Evolutionary conservation across 2,113 vertebrate genomes (phyloP), one percentile per base, ranked within the genome.

Genomic region (Dicentrarchus labrax): DNA sequence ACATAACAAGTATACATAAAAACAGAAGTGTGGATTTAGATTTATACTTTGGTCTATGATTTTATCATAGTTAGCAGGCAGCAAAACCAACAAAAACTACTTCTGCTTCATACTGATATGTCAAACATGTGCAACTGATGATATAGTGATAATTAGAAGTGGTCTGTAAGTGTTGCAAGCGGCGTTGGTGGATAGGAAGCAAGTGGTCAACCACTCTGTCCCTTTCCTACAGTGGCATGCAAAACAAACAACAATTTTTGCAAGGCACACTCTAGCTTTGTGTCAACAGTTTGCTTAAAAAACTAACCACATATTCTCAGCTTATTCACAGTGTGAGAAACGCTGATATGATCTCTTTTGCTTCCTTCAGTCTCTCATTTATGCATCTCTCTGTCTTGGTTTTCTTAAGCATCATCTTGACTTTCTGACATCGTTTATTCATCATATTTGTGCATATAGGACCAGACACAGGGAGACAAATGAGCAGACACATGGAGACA

Each of bases 401-500:
- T 24, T 41, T 67, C 13, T 62, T 30, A 76, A 73, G 30, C 51
- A 72, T 72, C 69, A 30, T 85, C 54, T 87, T 87, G 66, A 82
- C 75, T 76, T 17, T 36, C 8, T 57, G 39, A 57, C 56, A 39
- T 72, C 16, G 5, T 84, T 82, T 90, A 19, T 36, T 77, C 77
- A 80, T 80, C 59, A 47, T 84, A 57, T 76, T 88, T 7, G 5
- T 5, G 3, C 68, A 84, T 79, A 78, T 62, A 60, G 39, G 38
- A 47, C 39, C 76, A 89, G 80, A 83, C 88, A 43, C 10, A 39
- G 0, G 3, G 82, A 87, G 69, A 87, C 86, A 66, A 73, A 84
- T 43, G 57, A 48, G 60, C 39, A 86, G 60, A 88, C 60, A 19
- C 72, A 75, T n/a, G 48, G 88, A 90, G 70, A 78, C 76, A 43